phyloP scores from a whole-genome alignment of 2,888 invertebrate genomes.

The Drosophila anomelani region DNA sequence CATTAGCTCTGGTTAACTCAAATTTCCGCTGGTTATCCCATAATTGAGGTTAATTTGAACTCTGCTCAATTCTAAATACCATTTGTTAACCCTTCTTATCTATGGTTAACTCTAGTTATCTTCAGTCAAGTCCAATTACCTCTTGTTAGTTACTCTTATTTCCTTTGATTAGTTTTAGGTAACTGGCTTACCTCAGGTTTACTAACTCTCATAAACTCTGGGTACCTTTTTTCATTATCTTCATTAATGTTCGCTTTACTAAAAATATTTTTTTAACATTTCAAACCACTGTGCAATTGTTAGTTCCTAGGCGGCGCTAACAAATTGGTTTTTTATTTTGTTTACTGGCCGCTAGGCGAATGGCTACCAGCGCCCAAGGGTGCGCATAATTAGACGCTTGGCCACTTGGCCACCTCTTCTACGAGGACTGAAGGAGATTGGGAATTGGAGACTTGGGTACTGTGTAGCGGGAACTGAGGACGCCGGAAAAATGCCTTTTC shows the following conservation, averaged over 20 bases:
- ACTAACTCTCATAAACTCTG: background rate
- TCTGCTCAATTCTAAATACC: too few species aligned
- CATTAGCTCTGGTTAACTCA: background rate
- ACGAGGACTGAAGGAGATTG: conserved; percentile 17
- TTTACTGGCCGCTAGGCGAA: conserved; percentile 31
- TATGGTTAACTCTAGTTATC: background rate
- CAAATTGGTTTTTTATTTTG: conserved; percentile 46
- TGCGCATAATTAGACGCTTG: conserved; percentile 61
- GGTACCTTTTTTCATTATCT: background rate
- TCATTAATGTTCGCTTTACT: background rate
- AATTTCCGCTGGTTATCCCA: background rate
- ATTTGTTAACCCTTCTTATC: background rate
- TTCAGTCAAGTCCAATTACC: background rate
- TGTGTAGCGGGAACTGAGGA: background rate
- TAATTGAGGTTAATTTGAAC: background rate
- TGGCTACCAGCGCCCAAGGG: conserved; percentile 37
- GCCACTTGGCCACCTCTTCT: conserved; percentile 39
- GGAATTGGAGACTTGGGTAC: conserved; percentile 4
- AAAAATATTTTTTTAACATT: background rate
- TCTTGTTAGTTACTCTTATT: background rate
- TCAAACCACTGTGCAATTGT: conserved; percentile 32
- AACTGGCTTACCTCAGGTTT: background rate
- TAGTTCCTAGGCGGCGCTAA: conserved; percentile 45
- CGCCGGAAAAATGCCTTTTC: conserved; percentile 20
- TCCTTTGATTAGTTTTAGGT: background rate